phyloP scores from a whole-genome alignment of 2,797 vertebrate genomes.

The Chrysocyon brachyurus region DNA sequence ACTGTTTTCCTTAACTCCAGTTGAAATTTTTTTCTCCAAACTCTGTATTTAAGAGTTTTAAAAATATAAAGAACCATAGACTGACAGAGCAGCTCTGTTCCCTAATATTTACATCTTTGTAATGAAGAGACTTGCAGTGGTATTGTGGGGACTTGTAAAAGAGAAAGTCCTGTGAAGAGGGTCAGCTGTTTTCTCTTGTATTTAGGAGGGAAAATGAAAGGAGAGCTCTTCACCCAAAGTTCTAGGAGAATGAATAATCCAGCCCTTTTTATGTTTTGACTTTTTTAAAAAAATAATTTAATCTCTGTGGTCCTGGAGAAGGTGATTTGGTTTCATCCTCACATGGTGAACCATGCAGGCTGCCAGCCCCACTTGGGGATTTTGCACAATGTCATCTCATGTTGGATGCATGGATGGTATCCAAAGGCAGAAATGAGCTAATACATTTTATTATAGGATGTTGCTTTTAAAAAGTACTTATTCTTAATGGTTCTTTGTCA shows the following conservation, averaged over 20 bases:
- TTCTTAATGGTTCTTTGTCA: slow-evolving; percentile 49
- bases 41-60: neutral
- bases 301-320: neutral
- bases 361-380: neutral
- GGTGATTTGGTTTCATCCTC: neutral
- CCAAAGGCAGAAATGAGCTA: slow-evolving; percentile 67
- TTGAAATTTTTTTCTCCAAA: neutral
- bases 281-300: neutral
- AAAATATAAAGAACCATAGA: neutral
- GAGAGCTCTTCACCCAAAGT: neutral
- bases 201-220: neutral
- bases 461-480: slow-evolving; percentile 63
- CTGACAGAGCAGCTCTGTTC: neutral
- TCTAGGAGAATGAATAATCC: neutral
- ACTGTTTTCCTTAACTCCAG: neutral
- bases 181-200: neutral
- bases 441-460: slow-evolving; percentile 67
- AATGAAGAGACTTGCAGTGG: neutral
- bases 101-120: neutral
- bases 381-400: slow-evolving; percentile 13
- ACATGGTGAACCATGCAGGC: neutral
- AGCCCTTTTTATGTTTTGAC: neutral
- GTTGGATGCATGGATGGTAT: neutral
- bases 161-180: accelerated
- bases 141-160: neutral